A percentile compares a stretch with the other conserved stretches of the same genome.
Conservation (phyloP, 2,888 invertebrate species). For the Agrochola macilenta region DNA sequence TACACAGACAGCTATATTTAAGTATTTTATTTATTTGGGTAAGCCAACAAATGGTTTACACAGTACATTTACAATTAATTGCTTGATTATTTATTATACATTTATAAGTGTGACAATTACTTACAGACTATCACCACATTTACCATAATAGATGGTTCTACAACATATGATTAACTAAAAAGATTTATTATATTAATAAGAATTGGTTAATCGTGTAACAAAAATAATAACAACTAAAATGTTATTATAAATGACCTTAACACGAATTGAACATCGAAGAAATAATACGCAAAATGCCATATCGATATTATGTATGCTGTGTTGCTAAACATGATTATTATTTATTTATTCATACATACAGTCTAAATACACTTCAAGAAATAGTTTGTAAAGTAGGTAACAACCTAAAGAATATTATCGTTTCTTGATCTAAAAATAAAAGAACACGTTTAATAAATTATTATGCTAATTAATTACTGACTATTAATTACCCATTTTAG, state of each 20-base stretch:
- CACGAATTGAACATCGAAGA: not conserved
- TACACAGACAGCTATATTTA: not conserved
- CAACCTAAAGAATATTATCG: not conserved
- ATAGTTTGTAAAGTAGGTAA: not conserved
- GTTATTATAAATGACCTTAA: not conserved
- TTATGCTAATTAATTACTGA: not conserved
- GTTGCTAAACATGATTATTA: not conserved
- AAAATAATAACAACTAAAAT: not conserved
- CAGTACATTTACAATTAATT: not conserved
- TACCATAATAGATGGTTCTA: not conserved
- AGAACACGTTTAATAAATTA: constrained; percentile 10
- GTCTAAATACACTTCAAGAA: not conserved
- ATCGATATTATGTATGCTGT: not conserved
- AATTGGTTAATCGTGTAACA: not conserved
- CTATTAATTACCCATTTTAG: not conserved
- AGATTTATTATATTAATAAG: not conserved
- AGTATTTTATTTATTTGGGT: not conserved
- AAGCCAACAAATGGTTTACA: not conserved
- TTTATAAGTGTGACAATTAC: not conserved
- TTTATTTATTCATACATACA: not conserved
- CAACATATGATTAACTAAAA: not conserved
- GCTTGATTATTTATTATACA: not conserved
- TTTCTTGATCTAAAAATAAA: not conserved
- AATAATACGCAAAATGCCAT: not conserved
- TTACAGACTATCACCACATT: not conserved